Evolutionary conservation across 1,140 invertebrate genomes (phyloP).

Genomic region (Pararge aegeria): DNA sequence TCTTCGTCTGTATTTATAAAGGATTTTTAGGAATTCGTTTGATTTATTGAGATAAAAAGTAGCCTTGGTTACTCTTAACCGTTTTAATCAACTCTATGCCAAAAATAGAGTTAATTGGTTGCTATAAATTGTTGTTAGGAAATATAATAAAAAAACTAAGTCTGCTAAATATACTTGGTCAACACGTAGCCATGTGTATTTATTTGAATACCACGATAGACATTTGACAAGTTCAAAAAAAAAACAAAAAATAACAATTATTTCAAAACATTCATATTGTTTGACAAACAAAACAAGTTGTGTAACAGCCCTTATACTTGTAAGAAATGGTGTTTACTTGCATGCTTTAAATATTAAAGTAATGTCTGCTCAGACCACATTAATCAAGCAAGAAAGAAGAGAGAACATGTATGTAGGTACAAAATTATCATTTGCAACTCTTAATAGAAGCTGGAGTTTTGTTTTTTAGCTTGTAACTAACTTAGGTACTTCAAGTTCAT

Average conservation of each 20-base stretch:
- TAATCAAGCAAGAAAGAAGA: slow-evolving; percentile 31
- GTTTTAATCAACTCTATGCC: no score
- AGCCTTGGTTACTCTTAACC: no score
- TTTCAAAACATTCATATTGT: slow-evolving; percentile 50
- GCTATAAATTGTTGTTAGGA: no score
- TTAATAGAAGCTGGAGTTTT: background rate
- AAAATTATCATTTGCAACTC: slow-evolving; percentile 7
- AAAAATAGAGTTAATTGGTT: no score
- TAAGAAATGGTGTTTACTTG: slow-evolving; percentile 40
- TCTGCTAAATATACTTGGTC: no score
- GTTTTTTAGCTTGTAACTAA: background rate
- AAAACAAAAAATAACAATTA: background rate
- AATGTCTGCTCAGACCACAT: slow-evolving; percentile 25
- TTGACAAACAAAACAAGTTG: slow-evolving; percentile 53
- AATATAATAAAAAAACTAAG: no score
- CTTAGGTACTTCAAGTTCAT: background rate
- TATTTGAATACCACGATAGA: background rate
- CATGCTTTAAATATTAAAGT: slow-evolving; percentile 61
- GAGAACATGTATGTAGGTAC: background rate
- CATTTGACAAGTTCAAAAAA: no score
- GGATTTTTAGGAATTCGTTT: no score
- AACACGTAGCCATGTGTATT: no score
- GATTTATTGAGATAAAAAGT: no score
- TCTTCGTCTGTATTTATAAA: no score
- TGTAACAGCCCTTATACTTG: slow-evolving; percentile 47